Base-by-base conservation (phyloP, 2,797 vertebrate species). In the Novumbra hubbsi region DNA sequence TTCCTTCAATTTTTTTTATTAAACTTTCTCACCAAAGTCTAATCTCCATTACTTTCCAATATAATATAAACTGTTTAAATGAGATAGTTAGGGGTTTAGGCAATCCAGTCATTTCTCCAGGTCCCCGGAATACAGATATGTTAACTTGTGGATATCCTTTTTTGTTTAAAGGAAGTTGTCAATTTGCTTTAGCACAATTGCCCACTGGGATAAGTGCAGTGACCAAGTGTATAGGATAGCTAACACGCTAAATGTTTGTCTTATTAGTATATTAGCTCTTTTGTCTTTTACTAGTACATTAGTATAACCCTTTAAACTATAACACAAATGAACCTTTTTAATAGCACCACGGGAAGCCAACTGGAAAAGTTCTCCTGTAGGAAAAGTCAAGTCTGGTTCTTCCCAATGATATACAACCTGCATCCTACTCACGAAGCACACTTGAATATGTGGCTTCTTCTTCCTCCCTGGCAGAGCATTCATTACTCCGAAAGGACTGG, bases 401-500 rank as follows among this genome's bases (percentile, higher is more conserved):
- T 21, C 24, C 41, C 48, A 49, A 78, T 34, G 24, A 70, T 52
- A 14, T 8, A 19, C 17, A 28, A 48, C 73, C 69, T 50, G 5
- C 41, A 9, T 60, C 55, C 55, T 60, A 24, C 55, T 60, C 55
- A 60, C 8, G 21, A 60, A n/a, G 48, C 55, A 64, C 57, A 65
- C 70, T 76, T 66, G 27, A 72, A 6, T 78, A 81, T 70, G 63
- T 52, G 32, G 21, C 66, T 57, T 11, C 55, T 60, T 21, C 55
- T 57, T 75, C 55, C 24, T 55, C 52, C 19, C 7, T 17, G 2
- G 8, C 2, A 24, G 60, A 16, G 6, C 21, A 49, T 78, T 80
- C 78, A 79, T 83, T 73, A 66, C 75, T 69, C 67, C 72, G 24
- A 30, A 74, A 64, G 72, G 75, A 68, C 79, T 38, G 45, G 60